Evolutionary conservation across 2,888 invertebrate genomes (phyloP), one percentile per base, ranked within the genome.

Genomic region (Brachynemurus nebulosus): DNA sequence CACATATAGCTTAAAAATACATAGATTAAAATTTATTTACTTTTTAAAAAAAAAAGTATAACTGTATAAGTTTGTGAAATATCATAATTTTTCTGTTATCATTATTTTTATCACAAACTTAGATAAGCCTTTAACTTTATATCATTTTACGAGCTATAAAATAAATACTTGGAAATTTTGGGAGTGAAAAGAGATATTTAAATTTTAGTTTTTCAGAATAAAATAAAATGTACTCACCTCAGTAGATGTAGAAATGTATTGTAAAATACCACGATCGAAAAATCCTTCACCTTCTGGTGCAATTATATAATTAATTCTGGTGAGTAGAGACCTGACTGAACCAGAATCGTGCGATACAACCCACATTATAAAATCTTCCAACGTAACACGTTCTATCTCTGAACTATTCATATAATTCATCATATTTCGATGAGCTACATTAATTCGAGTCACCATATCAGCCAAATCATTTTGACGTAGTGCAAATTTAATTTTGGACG

Each of bases 281-380:
- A 70, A 53, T 21, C 63, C 60, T 5, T 58, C 55, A 42, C 67
- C 64, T 3, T 65, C 62, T 1, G 77, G 73, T 21, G 70, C 71
- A 3, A 82, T 64, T 17, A 77, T 66, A 4, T 72, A 63, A 58
- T 83, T 79, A 27, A 85, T 69, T 7, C 74, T 67, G 56, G 80
- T 78, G 53, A 86, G 60, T 18, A 81, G 56, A 48, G 75, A 74
- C 21, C 75, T 72, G 44, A 85, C 65, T 2, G 81, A 79, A 36
- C 72, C 67, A 1, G 74, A 64, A 53, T 74, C 74, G 52, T 79
- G 80, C 1, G 82, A 77, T 2, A 84, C 77, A 34, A 78, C 77
- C 64, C 72, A 74, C 50, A 67, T 68, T 1, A 85, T 82, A 57
- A 85, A 86, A 55, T 77, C 72, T 55, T 80, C 68, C 50, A 86